These are phyloP conservation scores for Acanthosepion lycidas DNA, from an alignment of 2,888 invertebrate species.

Conservation along the genomic window DNA sequence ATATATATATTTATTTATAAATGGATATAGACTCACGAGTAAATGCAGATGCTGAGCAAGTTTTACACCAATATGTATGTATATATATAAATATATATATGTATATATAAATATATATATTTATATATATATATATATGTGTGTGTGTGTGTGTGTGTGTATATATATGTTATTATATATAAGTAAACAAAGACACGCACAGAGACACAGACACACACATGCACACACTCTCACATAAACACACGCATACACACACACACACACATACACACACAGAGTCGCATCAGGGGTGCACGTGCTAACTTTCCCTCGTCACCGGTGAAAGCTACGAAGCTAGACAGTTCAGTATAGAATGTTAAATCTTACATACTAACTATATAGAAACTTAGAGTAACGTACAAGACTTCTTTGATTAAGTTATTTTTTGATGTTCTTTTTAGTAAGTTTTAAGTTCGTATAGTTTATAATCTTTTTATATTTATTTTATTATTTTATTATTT, in stretches of 20 bases:
- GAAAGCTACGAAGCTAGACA: neutral
- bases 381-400: neutral
- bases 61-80: too few relatives aligned
- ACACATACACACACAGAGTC: conserved; percentile 11
- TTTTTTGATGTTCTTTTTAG: neutral
- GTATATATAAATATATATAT: neutral
- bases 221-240: neutral
- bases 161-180: neutral
- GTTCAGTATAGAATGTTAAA: neutral
- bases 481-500: too few relatives aligned
- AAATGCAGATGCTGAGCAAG: too few relatives aligned
- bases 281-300: neutral
- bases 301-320: neutral
- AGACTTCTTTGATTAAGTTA: neutral
- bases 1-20: neutral
- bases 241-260: neutral
- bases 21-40: neutral
- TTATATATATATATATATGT: neutral
- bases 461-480: too few relatives aligned
- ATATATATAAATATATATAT: too few relatives aligned
- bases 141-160: too few relatives aligned
- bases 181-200: neutral
- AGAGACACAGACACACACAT: neutral
- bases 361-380: neutral
- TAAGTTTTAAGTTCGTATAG: neutral